Base-by-base conservation (phyloP, 2,888 invertebrate species). In the Erebia palarica region DNA sequence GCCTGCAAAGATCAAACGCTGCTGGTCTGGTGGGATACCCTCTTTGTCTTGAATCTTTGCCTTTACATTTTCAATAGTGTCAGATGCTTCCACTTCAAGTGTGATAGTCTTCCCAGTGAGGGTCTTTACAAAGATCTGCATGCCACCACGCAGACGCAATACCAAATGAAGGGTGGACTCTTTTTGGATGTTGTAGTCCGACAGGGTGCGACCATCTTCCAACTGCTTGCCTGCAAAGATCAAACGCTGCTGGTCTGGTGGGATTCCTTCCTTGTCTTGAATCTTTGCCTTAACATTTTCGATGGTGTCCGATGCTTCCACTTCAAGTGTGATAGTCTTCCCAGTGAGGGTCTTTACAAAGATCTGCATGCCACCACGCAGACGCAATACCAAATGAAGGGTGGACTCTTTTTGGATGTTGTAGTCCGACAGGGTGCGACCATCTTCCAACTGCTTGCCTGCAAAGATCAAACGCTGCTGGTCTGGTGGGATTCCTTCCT, bases 201-300 rank as follows among this genome's bases (percentile, higher is more conserved):
- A 84, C 0, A 85, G 69, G 0, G 84, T 85, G 69, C 85, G 83
- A 0, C 87, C 87, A 72, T 87, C 87, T 75, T 87, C 90, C 80
- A 90, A 55, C 85, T 77, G 75, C 5, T 84, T 84, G 0, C 84
- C 84, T 0, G 83, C 83, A 21, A 84, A 84, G 18, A 84, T 84
- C 4, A 84, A 53, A 68, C 73, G 76, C 78, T 90, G 90, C 63
- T 90, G 90, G 76, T 90, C 90, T 86, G 95, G 94, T 1, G 94
- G 94, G 74, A 95, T 95, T 2, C 94, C 94, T 68, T 82, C 90
- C n/a, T 90, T 90, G 59, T 90, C 90, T 36, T 90, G 90, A 3
- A 90, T 90, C 47, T 90, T 90, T 0, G 89, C 89, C 4, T 89
- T 89, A 0, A 89, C 89, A 81, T 89, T 89, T 1, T 63, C 61